Percentiles rank a stretch among this genome's conserved stretches.
These are phyloP conservation scores for Parapsyche elsis DNA, from an alignment of 1,140 invertebrate genomes.

Conservation along the genomic window DNA sequence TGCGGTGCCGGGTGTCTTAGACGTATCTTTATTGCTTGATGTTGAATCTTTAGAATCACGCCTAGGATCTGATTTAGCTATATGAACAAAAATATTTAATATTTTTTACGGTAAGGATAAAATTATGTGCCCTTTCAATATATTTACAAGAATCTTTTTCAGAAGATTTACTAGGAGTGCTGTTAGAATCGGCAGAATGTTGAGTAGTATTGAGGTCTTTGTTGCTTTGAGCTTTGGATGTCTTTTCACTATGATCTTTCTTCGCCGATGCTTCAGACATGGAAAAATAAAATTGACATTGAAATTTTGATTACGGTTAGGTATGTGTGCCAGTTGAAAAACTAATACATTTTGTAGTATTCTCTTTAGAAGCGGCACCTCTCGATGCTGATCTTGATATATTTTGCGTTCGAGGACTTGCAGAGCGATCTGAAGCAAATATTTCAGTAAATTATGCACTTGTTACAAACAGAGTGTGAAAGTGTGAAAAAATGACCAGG, in stretches of 20 bases:
- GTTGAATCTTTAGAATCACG: conserved; percentile 54
- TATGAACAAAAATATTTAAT: neutral
- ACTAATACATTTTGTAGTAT: conserved; percentile 63
- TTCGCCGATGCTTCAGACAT: conserved; percentile 33
- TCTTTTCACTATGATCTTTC: conserved; percentile 48
- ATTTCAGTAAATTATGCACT: neutral
- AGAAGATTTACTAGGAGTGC: neutral
- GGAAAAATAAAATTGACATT: neutral
- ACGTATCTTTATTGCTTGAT: conserved; percentile 49
- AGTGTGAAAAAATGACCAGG: too few relatives aligned
- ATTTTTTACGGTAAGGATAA: neutral
- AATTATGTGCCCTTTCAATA: neutral
- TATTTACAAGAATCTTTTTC: conserved; percentile 26
- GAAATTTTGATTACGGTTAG: neutral
- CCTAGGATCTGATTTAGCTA: conserved; percentile 49
- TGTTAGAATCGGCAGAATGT: neutral
- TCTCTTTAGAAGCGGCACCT: conserved; percentile 61
- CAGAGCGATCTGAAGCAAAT: conserved; percentile 37
- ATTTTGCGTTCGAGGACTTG: conserved; percentile 41
- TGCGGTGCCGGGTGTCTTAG: conserved; percentile 39
- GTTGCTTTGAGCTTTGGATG: conserved; percentile 34
- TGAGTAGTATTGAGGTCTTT: neutral
- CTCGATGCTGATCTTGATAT: conserved; percentile 63
- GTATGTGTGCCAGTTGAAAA: neutral
- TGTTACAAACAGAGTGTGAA: too few relatives aligned